These are phyloP conservation scores for Myiopsitta monachus DNA, from an alignment of 2,113 vertebrate species.

Conservation along the genomic window DNA sequence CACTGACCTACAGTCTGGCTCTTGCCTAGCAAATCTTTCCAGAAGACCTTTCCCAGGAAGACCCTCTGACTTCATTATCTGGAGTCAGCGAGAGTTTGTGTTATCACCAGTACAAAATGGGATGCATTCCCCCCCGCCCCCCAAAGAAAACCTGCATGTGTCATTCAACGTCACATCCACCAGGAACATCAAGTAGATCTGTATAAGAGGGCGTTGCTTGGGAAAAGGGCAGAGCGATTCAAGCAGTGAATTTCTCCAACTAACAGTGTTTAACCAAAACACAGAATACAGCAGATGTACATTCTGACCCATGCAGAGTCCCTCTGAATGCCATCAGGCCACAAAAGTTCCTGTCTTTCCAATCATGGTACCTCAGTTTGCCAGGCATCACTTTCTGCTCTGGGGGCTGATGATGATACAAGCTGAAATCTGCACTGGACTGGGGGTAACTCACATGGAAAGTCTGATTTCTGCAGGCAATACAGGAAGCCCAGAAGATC, in stretches of 20 bases:
- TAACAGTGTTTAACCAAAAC: neutral
- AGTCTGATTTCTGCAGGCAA: slow-evolving; percentile 79
- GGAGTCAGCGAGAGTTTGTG: neutral
- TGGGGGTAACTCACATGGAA: neutral
- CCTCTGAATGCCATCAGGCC: neutral
- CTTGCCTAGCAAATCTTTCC: neutral
- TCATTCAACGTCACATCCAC: neutral
- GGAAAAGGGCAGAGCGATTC: neutral
- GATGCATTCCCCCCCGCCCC: neutral
- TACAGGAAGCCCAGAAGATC: slow-evolving; percentile 85
- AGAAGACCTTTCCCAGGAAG: neutral
- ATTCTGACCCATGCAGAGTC: neutral
- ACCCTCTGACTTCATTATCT: neutral
- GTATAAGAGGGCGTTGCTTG: neutral
- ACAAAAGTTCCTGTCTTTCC: neutral
- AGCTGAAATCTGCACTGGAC: neutral
- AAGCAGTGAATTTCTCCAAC: neutral
- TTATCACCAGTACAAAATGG: neutral
- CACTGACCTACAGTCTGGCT: neutral
- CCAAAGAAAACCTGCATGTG: neutral
- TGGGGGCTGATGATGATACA: neutral
- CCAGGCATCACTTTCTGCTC: neutral
- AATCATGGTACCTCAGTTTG: neutral
- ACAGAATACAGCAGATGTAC: neutral
- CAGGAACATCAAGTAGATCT: neutral